Conservation (phyloP, 2,797 vertebrate genomes). For the Alauda arvensis region DNA sequence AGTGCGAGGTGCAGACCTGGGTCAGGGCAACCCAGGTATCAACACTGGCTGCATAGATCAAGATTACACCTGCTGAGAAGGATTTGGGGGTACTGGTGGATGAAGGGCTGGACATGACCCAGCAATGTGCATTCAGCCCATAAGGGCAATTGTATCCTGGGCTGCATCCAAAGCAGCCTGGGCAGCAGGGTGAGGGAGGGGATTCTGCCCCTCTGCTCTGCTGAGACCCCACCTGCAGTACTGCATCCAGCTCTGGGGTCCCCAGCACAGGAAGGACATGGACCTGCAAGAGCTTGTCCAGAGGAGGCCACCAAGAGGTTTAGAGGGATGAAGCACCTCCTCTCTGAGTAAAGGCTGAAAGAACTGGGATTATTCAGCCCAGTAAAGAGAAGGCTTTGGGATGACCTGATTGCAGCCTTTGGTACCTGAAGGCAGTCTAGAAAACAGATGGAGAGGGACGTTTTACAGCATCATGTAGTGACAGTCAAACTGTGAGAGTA, state of each 20-base stretch:
- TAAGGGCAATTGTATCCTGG: not conserved
- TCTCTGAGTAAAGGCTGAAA: not conserved
- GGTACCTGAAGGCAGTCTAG: not conserved
- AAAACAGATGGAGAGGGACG: not conserved
- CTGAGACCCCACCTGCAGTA: not conserved
- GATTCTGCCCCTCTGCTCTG: not conserved
- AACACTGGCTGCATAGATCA: not conserved
- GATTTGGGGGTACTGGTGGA: not conserved
- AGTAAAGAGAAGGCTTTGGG: not conserved
- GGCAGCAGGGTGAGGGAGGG: not conserved
- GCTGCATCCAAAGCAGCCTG: not conserved
- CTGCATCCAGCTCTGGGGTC: not conserved
- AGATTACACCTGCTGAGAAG: not conserved
- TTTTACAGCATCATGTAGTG: not conserved
- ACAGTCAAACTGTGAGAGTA: not conserved
- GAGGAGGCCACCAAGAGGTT: not conserved
- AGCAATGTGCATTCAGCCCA: not conserved
- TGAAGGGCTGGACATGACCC: not conserved
- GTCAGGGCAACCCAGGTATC: accelerated
- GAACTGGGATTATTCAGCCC: not conserved
- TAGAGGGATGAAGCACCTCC: not conserved
- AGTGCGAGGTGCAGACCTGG: not conserved
- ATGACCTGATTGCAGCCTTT: not conserved
- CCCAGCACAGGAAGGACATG: too few relatives aligned
- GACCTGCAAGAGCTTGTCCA: not conserved